Evolutionary conservation across 2,113 vertebrate genomes (phyloP).

Genomic region (Oceanodroma tethys): DNA sequence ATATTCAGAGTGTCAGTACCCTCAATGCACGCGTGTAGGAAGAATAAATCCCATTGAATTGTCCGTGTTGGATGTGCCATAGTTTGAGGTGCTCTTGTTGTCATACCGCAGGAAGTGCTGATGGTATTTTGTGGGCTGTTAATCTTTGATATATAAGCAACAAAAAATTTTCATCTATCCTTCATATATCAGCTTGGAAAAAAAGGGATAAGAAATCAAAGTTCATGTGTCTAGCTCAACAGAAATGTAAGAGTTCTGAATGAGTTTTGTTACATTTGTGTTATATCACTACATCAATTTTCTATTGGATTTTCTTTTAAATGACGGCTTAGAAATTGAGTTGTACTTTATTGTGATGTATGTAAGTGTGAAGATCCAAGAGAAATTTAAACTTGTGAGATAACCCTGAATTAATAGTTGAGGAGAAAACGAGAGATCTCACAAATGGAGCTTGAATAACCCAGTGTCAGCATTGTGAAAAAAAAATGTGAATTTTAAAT

Average conservation of each 20-base stretch:
- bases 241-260: neutral
- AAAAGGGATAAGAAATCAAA: neutral
- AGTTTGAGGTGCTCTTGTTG: neutral
- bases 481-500: neutral
- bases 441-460: neutral
- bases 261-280: neutral
- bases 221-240: neutral
- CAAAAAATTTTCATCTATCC: neutral
- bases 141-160: neutral
- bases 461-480: neutral
- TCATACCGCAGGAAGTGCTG: neutral
- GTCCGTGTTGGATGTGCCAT: too few species aligned
- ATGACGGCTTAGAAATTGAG: neutral
- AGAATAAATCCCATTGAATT: neutral
- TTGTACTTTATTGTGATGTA: neutral
- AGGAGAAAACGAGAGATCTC: neutral
- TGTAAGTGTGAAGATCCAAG: neutral
- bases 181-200: neutral
- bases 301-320: neutral
- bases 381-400: neutral
- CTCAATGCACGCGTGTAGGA: neutral
- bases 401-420: neutral
- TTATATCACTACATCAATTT: neutral
- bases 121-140: neutral
- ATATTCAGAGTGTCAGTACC: neutral